Conservation (phyloP, 2,888 invertebrate species). For the Eupithecia vulgata region DNA sequence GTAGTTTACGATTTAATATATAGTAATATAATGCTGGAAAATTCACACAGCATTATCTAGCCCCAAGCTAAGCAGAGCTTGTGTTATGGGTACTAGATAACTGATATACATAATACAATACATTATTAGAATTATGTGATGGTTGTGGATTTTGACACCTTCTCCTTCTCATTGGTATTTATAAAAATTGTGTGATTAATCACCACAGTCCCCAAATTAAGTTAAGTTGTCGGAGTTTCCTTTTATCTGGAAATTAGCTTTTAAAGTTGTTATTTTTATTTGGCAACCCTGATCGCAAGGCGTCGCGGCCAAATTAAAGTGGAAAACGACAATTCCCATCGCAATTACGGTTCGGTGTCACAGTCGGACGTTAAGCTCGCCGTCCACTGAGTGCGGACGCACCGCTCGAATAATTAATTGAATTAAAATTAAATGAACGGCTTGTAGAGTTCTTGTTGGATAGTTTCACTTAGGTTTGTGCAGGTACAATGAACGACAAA, state of each 20-base stretch:
- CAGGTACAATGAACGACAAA: background rate
- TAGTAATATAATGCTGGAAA: no score
- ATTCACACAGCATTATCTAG: no score
- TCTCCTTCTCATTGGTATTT: no score
- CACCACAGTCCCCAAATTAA: background rate
- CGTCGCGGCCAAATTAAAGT: constrained; percentile 37
- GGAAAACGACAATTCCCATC: constrained; percentile 40
- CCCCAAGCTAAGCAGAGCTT: no score
- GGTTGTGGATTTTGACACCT: no score
- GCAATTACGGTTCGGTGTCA: constrained; percentile 44
- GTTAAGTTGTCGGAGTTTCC: background rate
- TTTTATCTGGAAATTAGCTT: background rate
- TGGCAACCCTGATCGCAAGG: constrained; percentile 29
- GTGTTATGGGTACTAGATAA: no score
- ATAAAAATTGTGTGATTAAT: background rate
- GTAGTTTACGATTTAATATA: no score
- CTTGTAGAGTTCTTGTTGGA: background rate
- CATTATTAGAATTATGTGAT: no score
- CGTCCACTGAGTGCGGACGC: constrained; percentile 22
- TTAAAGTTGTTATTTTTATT: background rate
- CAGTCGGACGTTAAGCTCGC: constrained; percentile 30
- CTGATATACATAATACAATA: no score
- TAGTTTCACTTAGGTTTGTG: background rate
- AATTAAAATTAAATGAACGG: constrained; percentile 8
- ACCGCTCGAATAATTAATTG: constrained; percentile 21